These are phyloP conservation scores for Machimus atricapillus DNA, from an alignment of 2,888 invertebrate species.

Conservation along the genomic window DNA sequence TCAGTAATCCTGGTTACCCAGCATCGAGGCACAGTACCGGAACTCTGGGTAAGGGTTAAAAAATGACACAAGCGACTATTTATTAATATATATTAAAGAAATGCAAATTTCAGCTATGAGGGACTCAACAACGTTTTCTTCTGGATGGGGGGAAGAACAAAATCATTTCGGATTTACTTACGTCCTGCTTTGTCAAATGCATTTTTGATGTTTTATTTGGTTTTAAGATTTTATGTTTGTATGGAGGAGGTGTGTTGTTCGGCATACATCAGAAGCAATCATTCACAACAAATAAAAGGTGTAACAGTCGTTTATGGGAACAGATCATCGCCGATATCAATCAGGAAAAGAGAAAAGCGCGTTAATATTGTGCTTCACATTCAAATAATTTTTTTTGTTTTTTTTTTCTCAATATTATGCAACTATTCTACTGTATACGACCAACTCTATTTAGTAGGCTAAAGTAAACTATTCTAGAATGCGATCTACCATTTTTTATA, in stretches of 20 bases:
- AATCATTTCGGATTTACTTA: slow-evolving; percentile 13
- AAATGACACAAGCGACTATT: slow-evolving; percentile 27
- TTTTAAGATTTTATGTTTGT: slow-evolving; percentile 21
- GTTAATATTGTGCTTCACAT: slow-evolving; percentile 29
- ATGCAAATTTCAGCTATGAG: slow-evolving; percentile 24
- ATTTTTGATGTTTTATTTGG: slow-evolving; percentile 28
- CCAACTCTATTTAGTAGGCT: not conserved
- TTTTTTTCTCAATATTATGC: not conserved
- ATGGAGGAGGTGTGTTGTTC: slow-evolving; percentile 35
- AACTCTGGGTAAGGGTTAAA: not conserved
- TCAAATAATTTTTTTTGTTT: not conserved
- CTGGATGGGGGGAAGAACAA: not conserved
- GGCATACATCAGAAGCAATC: slow-evolving; percentile 35
- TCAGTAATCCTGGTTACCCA: not conserved
- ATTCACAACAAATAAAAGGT: slow-evolving; percentile 27
- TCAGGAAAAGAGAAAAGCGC: slow-evolving; percentile 32
- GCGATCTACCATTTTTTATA: not conserved
- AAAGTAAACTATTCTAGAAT: not conserved
- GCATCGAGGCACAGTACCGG: not conserved
- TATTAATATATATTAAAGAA: not conserved
- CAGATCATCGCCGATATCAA: slow-evolving; percentile 40
- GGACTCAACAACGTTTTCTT: not conserved
- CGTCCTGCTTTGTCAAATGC: slow-evolving; percentile 28
- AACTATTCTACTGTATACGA: not conserved
- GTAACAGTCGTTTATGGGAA: slow-evolving; percentile 28